Percentiles rank a stretch among this genome's conserved stretches.
Conservation (phyloP, 1,140 invertebrate genomes). For the Anoplophora glabripennis region DNA sequence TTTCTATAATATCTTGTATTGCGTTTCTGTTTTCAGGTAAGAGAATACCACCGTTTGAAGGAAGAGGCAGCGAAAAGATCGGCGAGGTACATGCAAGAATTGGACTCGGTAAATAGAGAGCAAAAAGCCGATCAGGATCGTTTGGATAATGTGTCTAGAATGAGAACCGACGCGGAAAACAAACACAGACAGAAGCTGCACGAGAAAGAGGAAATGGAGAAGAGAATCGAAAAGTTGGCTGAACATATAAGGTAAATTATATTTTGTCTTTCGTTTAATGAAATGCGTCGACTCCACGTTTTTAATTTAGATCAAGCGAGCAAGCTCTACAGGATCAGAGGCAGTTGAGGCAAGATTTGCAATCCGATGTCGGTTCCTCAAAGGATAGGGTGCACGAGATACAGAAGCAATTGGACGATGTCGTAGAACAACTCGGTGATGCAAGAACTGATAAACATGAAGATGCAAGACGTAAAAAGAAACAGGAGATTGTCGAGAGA, state of each 20-base stretch:
- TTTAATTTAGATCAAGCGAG: constrained; percentile 67
- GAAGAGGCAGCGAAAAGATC: constrained; percentile 93
- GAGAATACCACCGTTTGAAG: constrained; percentile 94
- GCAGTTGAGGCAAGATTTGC: constrained; percentile 70
- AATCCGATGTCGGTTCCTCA: constrained; percentile 85
- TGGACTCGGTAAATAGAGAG: constrained; percentile 95
- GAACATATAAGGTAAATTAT: constrained; percentile 80
- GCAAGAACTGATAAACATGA: constrained; percentile 98
- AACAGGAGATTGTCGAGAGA: constrained; percentile 97
- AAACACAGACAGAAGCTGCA: constrained; percentile 87
- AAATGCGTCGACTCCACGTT: not conserved
- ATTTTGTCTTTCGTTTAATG: not conserved
- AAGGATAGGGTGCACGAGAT: constrained; percentile 87
- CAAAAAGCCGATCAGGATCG: constrained; percentile 96
- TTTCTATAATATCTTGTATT: too few relatives aligned
- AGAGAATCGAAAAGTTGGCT: constrained; percentile 89
- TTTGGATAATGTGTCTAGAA: constrained; percentile 86
- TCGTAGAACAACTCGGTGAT: constrained; percentile 91
- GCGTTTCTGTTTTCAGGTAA: constrained; percentile 60
- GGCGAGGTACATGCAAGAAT: constrained; percentile 83
- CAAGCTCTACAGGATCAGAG: constrained; percentile 85
- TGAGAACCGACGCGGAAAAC: constrained; percentile 86
- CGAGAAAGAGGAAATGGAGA: constrained; percentile 90
- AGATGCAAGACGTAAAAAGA: constrained; percentile 89
- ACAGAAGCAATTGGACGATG: constrained; percentile 82